Base-by-base conservation (phyloP, 2,888 invertebrate genomes). In the Bellardia pandia region DNA sequence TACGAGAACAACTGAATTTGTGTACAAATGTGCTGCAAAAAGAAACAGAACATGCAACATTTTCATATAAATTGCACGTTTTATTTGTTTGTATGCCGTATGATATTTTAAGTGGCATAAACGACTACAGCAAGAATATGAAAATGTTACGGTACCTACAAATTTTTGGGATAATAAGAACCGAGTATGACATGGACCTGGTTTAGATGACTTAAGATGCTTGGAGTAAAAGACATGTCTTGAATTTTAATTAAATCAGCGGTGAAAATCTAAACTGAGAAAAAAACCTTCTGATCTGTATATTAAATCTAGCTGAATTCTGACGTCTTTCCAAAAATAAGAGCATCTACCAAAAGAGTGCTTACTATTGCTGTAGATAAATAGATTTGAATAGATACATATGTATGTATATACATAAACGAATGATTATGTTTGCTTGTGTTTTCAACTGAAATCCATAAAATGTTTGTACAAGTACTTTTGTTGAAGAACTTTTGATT, bases 61-160 rank as follows among this genome's bases (percentile, higher is more conserved):
- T n/a, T 62, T 8, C 62, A 37, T 6, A 62, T 37, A 62, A 62
- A 62, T 14, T 62, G 37, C 14, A 37, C 37, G 37, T 62, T 62
- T 62, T n/a, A 62, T 62, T 62, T 62, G 37, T n/a, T 37, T 62
- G 3, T 37, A 60, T 62, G 37, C 37, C 37, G 62, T 6, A 62
- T 37, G 62, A 62, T 62, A 62, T 62, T 62, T 62, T 62, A 37
- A 62, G 37, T 13, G 37, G 37, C 62, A 37, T 14, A 37, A 62
- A 37, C 62, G 33, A 60, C 23, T 11, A 56, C 56, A 3, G 6
- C 16, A 58, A 62, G 1, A 62, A 30, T 7, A 37, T 62, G 6
- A 33, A 62, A 11, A 62, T 37, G 37, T 62, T 9, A 3, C 2
- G 9, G 23, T 23, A 23, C 23, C 23, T 23, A 23, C 23, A 23